Conservation (phyloP, 2,888 invertebrate species). For the Empis livida region DNA sequence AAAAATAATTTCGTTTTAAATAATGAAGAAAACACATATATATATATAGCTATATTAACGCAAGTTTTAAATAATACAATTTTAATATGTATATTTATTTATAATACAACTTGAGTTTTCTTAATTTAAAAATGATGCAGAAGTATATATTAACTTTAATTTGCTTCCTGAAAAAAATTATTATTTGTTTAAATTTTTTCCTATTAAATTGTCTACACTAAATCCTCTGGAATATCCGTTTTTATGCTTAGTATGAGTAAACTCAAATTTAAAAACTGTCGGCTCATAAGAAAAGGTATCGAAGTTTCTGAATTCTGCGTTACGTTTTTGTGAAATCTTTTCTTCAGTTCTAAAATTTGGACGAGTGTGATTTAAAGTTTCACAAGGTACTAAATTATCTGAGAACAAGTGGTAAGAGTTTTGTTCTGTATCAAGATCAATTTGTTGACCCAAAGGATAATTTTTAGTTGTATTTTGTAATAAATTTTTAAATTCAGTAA, state of each 20-base stretch:
- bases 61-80: too few species aligned
- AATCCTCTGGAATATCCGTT: conserved; percentile 32
- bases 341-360: conserved; percentile 7
- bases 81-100: too few species aligned
- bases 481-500: too few species aligned
- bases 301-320: conserved; percentile 8
- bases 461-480: too few species aligned
- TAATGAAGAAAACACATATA: too few species aligned
- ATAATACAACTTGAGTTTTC: too few species aligned
- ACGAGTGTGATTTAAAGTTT: neutral
- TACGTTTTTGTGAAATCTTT: conserved; percentile 16
- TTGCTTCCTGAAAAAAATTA: too few species aligned
- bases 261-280: conserved; percentile 21
- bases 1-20: too few species aligned
- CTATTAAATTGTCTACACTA: conserved; percentile 36
- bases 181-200: conserved; percentile 11
- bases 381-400: conserved; percentile 13
- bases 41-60: too few species aligned
- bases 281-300: conserved; percentile 16
- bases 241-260: conserved; percentile 23
- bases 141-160: too few species aligned
- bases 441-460: too few species aligned
- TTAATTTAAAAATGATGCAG: too few species aligned
- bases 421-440: neutral
- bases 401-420: neutral